Conservation (phyloP, 2,797 vertebrate genomes). For the Taenioides sp. region DNA sequence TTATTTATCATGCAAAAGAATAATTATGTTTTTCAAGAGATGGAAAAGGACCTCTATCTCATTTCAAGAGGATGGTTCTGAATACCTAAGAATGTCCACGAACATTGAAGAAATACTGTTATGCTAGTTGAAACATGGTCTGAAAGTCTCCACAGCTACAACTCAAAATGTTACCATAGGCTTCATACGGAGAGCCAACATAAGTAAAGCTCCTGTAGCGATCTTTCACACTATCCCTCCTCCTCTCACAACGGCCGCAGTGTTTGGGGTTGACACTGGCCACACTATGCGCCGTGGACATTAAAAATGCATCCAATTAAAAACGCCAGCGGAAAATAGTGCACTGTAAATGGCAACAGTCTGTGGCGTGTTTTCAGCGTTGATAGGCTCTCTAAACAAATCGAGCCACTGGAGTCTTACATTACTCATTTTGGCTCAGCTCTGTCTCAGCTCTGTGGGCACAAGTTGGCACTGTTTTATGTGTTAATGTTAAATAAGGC, state of each 20-base stretch:
- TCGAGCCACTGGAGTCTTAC: slow-evolving; percentile 49
- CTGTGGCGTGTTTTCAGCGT: slow-evolving; percentile 58
- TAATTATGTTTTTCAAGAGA: no score
- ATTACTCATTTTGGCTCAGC: slow-evolving; percentile 60
- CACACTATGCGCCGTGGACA: slow-evolving; percentile 41
- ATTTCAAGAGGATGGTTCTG: no score
- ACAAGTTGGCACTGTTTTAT: slow-evolving; percentile 38
- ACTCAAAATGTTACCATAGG: not conserved
- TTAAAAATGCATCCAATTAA: slow-evolving; percentile 63
- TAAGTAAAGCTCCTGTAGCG: not conserved
- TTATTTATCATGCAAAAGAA: no score
- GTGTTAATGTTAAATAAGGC: slow-evolving; percentile 17
- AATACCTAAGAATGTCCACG: no score
- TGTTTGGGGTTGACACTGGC: slow-evolving; percentile 58
- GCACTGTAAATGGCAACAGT: slow-evolving; percentile 51
- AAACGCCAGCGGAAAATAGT: slow-evolving; percentile 46
- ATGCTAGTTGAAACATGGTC: no score
- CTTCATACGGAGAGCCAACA: not conserved
- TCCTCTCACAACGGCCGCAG: slow-evolving; percentile 47
- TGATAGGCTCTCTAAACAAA: slow-evolving; percentile 64
- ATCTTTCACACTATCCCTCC: slow-evolving; percentile 19
- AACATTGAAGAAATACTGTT: no score
- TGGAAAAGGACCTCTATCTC: no score
- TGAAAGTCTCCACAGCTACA: no score
- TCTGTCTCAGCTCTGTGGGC: slow-evolving; percentile 62